Conservation (phyloP, 2,113 vertebrate species). For the Spea bombifrons region DNA sequence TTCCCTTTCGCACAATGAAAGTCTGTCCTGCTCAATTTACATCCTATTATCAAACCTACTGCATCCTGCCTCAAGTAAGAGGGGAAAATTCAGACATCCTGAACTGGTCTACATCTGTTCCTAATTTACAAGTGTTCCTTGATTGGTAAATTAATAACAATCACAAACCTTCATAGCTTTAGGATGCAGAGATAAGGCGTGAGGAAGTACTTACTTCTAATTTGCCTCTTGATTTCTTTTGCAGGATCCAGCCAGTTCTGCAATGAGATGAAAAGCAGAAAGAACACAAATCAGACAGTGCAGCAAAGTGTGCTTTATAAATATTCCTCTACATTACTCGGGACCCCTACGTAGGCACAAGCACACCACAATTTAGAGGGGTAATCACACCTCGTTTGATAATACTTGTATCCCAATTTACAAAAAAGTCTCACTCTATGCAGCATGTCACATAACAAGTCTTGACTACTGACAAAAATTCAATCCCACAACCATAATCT, state of each 20-base stretch:
- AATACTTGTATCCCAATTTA: too few relatives aligned
- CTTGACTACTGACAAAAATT: too few relatives aligned
- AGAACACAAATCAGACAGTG: constrained; percentile 45
- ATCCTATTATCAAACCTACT: neutral
- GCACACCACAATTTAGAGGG: too few relatives aligned
- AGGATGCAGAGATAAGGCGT: neutral
- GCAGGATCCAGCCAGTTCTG: constrained; percentile 78
- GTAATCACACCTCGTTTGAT: too few relatives aligned
- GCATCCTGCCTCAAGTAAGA: neutral
- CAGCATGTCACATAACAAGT: too few relatives aligned
- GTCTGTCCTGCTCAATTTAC: neutral
- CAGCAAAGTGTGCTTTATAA: too few relatives aligned
- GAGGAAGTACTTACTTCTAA: constrained; percentile 70
- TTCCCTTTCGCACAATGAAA: too few relatives aligned
- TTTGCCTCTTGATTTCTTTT: constrained; percentile 77
- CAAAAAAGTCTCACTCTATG: too few relatives aligned
- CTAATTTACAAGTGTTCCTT: neutral
- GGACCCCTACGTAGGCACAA: too few relatives aligned
- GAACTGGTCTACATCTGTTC: neutral
- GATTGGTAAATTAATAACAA: neutral
- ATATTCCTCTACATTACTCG: too few relatives aligned
- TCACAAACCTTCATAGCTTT: neutral
- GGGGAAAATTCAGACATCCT: neutral
- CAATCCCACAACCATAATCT: too few relatives aligned
- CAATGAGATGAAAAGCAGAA: constrained; percentile 37